Conservation (phyloP, 1,140 invertebrate genomes). For the Caligus rogercresseyi region DNA sequence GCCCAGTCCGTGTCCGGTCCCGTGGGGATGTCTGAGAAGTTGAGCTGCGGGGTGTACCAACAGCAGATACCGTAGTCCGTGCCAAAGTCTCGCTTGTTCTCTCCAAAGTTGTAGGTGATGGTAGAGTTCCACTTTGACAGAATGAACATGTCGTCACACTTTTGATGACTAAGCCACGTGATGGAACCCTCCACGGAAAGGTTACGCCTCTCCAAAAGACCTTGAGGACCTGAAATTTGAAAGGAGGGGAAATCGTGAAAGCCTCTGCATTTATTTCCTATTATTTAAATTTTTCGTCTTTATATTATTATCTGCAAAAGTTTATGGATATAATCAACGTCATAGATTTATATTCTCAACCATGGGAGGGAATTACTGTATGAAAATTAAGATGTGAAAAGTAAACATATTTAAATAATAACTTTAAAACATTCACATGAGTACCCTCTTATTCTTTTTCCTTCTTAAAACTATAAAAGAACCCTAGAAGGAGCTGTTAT, state of each 20-base stretch:
- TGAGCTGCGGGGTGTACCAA: constrained; percentile 19
- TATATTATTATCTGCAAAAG: no score
- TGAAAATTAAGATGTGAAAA: no score
- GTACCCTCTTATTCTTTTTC: no score
- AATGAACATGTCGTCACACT: constrained; percentile 20
- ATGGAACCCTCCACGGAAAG: constrained; percentile 11
- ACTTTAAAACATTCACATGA: no score
- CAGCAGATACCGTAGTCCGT: constrained; percentile 20
- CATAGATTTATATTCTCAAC: no score
- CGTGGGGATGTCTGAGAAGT: constrained; percentile 15
- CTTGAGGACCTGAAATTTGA: constrained; percentile 12
- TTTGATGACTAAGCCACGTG: constrained; percentile 16
- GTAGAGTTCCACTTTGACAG: constrained; percentile 19
- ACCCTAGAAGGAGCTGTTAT: no score
- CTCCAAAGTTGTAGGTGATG: constrained; percentile 16
- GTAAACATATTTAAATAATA: no score
- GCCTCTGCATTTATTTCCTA: no score
- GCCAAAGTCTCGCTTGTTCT: constrained; percentile 18
- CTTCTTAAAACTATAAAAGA: no score
- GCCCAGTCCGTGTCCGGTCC: constrained; percentile 18
- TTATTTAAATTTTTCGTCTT: no score
- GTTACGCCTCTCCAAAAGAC: constrained; percentile 9
- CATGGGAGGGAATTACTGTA: no score
- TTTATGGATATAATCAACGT: no score
- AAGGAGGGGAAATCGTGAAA: neutral